These are phyloP conservation scores for Marasmarcha lunaedactyla DNA, from an alignment of 2,888 invertebrate genomes.

Conservation along the genomic window DNA sequence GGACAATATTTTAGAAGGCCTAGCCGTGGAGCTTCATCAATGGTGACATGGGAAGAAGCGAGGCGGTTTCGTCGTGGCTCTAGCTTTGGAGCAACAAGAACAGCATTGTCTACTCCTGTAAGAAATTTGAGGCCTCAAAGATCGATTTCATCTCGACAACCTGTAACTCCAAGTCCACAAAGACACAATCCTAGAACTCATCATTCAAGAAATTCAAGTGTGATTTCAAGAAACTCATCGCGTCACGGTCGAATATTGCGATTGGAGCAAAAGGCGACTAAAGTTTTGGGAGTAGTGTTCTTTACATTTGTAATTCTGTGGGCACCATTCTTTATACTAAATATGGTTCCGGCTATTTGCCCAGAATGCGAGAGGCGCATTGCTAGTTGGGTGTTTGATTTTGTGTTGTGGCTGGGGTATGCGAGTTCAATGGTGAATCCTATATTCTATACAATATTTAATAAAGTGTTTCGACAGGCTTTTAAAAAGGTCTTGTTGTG, in stretches of 20 bases:
- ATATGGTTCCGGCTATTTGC: constrained; percentile 87
- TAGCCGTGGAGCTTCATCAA: constrained; percentile 77
- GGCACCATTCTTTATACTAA: constrained; percentile 95
- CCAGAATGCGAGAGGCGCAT: constrained; percentile 82
- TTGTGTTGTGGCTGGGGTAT: constrained; percentile 94
- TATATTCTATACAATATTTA: constrained; percentile 95
- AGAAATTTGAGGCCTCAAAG: constrained; percentile 45
- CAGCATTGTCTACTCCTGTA: constrained; percentile 68
- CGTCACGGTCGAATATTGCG: constrained; percentile 86
- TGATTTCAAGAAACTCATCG: constrained; percentile 84
- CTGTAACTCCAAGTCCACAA: constrained; percentile 40
- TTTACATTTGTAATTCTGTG: constrained; percentile 94
- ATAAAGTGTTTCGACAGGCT: constrained; percentile 91
- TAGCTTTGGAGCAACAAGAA: constrained; percentile 77
- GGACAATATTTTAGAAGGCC: constrained; percentile 61
- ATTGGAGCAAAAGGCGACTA: constrained; percentile 95
- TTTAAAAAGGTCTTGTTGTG: constrained; percentile 89
- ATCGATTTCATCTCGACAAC: constrained; percentile 42
- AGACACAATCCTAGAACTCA: constrained; percentile 74
- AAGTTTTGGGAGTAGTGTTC: constrained; percentile 94
- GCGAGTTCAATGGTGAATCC: constrained; percentile 96
- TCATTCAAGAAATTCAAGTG: constrained; percentile 84
- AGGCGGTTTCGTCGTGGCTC: constrained; percentile 75
- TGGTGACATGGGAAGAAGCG: constrained; percentile 82
- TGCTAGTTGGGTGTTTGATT: constrained; percentile 84